These are phyloP conservation scores for Hydrophis major DNA, from an alignment of 2,797 vertebrate genomes.

Conservation along the genomic window DNA sequence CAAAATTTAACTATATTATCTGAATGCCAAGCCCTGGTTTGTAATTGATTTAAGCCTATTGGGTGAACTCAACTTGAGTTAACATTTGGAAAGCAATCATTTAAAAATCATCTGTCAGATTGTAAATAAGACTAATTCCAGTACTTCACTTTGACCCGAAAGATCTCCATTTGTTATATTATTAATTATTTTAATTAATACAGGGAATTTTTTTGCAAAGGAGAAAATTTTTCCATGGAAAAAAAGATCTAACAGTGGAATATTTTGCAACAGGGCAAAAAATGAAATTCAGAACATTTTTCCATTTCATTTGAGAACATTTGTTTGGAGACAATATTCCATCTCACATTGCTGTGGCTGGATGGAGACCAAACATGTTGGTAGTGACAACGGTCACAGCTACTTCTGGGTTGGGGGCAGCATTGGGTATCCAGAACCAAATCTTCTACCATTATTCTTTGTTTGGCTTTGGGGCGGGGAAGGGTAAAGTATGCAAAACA, in stretches of 20 bases:
- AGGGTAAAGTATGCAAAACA: neutral
- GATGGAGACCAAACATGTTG: neutral
- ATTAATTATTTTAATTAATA: slow-evolving; percentile 4
- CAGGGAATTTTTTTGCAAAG: neutral
- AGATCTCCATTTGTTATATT: neutral
- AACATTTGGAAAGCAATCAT: neutral
- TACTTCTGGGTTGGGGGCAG: neutral
- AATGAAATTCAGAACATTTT: neutral
- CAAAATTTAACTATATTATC: neutral
- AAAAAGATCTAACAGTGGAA: neutral
- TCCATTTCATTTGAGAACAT: neutral
- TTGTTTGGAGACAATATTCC: neutral
- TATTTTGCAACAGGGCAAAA: neutral
- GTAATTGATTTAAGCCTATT: neutral
- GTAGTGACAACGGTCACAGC: too few species aligned
- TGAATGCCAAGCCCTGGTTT: neutral
- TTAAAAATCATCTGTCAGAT: neutral
- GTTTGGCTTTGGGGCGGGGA: too few species aligned
- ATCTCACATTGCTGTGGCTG: neutral
- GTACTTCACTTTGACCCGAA: neutral
- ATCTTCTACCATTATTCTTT: too few species aligned
- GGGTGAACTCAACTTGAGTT: neutral
- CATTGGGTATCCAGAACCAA: neutral
- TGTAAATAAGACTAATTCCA: neutral
- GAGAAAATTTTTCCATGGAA: neutral